phyloP scores from a whole-genome alignment of 1,140 invertebrate species.

The Drosophila ogumai region DNA sequence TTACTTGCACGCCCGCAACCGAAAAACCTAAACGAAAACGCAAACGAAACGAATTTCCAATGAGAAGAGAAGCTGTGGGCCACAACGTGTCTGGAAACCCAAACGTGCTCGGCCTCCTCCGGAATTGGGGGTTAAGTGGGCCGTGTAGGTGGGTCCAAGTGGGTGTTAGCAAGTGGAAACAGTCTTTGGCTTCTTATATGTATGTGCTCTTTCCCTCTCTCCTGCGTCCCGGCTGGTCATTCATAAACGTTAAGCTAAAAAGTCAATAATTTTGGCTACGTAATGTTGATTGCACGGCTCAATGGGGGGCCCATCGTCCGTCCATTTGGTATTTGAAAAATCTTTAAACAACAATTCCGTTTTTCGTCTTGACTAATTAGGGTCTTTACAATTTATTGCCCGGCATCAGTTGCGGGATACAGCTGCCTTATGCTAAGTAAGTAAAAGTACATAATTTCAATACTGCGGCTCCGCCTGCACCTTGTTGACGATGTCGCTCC shows the following conservation, averaged over 20 bases:
- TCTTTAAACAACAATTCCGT: conserved; percentile 44
- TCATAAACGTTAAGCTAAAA: conserved; percentile 69
- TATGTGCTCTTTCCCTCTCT: conserved; percentile 7
- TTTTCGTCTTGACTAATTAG: conserved; percentile 62
- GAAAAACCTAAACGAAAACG: conserved; percentile 37
- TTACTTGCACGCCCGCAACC: conserved; percentile 59
- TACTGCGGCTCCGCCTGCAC: conserved; percentile 62
- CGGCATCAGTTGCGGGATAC: conserved; percentile 27
- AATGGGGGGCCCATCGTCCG: conserved; percentile 9
- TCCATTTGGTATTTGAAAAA: conserved; percentile 37
- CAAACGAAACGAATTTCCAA: conserved; percentile 69
- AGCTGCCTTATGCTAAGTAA: conserved; percentile 39
- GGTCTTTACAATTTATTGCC: conserved; percentile 65
- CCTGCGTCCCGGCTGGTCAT: conserved; percentile 47
- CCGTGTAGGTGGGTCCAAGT: conserved; percentile 9
- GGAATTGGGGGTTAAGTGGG: conserved; percentile 15
- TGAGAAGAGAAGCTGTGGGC: conserved; percentile 62
- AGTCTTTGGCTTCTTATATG: neutral
- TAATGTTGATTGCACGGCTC: conserved; percentile 51
- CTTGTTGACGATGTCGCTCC: conserved; percentile 87
- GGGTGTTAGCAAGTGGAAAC: neutral
- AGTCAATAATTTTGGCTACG: conserved; percentile 66
- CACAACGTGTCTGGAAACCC: conserved; percentile 74
- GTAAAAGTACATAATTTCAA: conserved; percentile 39
- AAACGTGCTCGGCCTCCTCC: conserved; percentile 42